phyloP scores from a whole-genome alignment of 1,140 invertebrate species.

The Drosophila prosaltans region DNA sequence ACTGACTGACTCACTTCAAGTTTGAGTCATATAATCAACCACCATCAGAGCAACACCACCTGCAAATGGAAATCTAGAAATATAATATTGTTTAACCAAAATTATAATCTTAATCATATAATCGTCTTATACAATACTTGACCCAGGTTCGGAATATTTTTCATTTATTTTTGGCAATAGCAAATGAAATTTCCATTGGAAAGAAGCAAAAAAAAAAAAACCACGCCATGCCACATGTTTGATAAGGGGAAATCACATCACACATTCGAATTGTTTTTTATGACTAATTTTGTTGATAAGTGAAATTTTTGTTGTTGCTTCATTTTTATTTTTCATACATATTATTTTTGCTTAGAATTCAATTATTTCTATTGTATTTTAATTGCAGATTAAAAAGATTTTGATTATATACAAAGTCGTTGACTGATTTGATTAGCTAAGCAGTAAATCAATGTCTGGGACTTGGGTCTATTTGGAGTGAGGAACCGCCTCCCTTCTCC shows the following conservation, averaged over 20 bases:
- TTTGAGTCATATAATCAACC: background rate
- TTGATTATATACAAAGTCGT: constrained; percentile 4
- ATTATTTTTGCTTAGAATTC: background rate
- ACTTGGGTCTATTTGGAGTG: background rate
- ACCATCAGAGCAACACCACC: too few species aligned
- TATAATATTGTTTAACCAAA: too few species aligned
- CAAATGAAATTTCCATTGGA: too few species aligned
- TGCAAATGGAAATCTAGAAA: background rate
- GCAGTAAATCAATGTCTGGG: constrained; percentile 6
- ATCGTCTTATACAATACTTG: background rate
- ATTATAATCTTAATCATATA: background rate
- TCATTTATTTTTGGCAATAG: background rate
- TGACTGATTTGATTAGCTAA: constrained; percentile 10
- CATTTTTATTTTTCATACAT: background rate
- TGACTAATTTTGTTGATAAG: constrained; percentile 13
- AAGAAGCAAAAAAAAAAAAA: background rate
- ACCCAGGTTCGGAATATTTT: background rate
- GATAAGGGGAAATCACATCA: constrained; percentile 10
- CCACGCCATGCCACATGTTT: constrained; percentile 3
- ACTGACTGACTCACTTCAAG: constrained; percentile 1
- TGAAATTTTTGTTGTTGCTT: background rate
- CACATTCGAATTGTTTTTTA: constrained; percentile 11
- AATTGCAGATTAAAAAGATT: constrained; percentile 10
- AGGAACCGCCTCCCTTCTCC: too few species aligned
- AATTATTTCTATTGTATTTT: constrained; percentile 11